These are phyloP conservation scores for Hanleya hanleyi DNA, from an alignment of 2,888 invertebrate species.

Conservation along the genomic window DNA sequence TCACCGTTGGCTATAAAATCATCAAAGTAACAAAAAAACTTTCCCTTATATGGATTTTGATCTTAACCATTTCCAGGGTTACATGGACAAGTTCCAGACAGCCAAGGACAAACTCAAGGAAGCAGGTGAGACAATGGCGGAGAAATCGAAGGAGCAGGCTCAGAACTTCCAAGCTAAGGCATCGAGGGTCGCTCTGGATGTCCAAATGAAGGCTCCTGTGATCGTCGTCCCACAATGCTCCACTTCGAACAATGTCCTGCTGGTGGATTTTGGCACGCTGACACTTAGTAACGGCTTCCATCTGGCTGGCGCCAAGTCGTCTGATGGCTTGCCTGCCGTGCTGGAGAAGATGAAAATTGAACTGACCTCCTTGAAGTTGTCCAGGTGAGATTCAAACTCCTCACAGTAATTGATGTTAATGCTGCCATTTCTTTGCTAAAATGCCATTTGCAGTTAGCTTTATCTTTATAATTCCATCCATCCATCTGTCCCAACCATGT, in stretches of 20 bases:
- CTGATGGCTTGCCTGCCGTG: slow-evolving; percentile 78
- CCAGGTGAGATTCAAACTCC: too few species aligned
- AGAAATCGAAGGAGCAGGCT: slow-evolving; percentile 90
- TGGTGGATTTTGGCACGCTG: slow-evolving; percentile 90
- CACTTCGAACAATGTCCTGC: slow-evolving; percentile 83
- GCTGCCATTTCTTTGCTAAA: too few species aligned
- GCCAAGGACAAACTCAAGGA: slow-evolving; percentile 91
- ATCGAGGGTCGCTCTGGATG: slow-evolving; percentile 60
- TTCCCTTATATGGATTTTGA: too few species aligned
- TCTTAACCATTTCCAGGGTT: slow-evolving; percentile 83
- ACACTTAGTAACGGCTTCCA: slow-evolving; percentile 81
- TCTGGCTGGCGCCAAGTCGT: slow-evolving; percentile 66
- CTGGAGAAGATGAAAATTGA: slow-evolving; percentile 89
- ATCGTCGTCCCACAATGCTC: slow-evolving; percentile 93
- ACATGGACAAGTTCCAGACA: slow-evolving; percentile 90
- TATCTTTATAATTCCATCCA: too few species aligned
- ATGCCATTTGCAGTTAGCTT: too few species aligned
- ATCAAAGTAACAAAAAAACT: too few species aligned
- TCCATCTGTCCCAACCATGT: too few species aligned
- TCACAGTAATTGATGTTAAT: too few species aligned
- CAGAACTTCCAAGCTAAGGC: slow-evolving; percentile 82
- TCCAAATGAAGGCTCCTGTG: slow-evolving; percentile 79
- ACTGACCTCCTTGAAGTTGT: slow-evolving; percentile 86
- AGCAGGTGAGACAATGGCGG: slow-evolving; percentile 93
- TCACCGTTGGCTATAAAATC: too few species aligned